A percentile compares a stretch with the other conserved stretches of the same genome.
phyloP scores from a whole-genome alignment of 1,140 invertebrate genomes.

The Panagrolaimus sp. region DNA sequence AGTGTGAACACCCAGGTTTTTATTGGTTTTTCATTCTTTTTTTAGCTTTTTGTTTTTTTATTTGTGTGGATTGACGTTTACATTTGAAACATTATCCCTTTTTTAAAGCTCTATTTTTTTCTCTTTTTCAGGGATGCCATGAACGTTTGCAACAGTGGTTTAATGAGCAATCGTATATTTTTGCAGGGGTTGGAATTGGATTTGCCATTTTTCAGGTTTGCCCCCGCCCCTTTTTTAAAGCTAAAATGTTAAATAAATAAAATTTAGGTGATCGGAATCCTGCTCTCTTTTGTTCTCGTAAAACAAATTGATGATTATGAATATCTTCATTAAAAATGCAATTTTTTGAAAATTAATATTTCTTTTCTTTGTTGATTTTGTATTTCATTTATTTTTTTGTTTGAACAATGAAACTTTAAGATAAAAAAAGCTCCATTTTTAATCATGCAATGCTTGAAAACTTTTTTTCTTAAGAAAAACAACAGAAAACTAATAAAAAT shows the following conservation, averaged over 20 bases:
- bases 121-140: slow-evolving; percentile 17
- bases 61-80: no score
- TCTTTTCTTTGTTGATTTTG: neutral
- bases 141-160: slow-evolving; percentile 15
- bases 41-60: neutral
- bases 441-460: neutral
- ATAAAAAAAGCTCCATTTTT: neutral
- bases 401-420: neutral
- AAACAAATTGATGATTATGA: slow-evolving; percentile 7
- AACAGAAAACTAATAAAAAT: no score
- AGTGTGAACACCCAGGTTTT: slow-evolving; percentile 35
- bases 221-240: neutral
- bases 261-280: slow-evolving; percentile 4
- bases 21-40: neutral
- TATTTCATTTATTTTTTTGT: neutral
- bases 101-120: neutral
- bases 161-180: slow-evolving; percentile 15
- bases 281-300: neutral
- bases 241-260: neutral
- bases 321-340: slow-evolving; percentile 1
- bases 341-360: neutral
- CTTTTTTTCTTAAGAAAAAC: no score
- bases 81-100: no score
- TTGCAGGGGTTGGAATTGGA: slow-evolving; percentile 9
- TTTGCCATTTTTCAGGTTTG: slow-evolving; percentile 17